Base-by-base conservation (phyloP, 1,140 invertebrate genomes). In the Drosophila pallidifrons region DNA sequence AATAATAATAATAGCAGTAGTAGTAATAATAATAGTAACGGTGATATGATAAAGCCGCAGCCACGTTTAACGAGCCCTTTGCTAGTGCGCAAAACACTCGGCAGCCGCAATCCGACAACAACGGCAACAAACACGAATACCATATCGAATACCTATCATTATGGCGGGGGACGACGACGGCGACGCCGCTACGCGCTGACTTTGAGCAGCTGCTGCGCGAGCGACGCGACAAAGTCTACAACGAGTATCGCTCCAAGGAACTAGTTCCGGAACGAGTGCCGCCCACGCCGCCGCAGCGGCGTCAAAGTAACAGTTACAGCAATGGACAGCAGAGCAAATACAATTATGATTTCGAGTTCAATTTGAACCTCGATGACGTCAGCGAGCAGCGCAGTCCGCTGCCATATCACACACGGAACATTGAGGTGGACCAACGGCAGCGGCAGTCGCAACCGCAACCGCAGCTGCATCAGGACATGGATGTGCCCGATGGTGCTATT, bases 31-130 rank as follows among this genome's bases (percentile, higher is more conserved):
- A 70, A 30, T 30, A 52, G 38, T 71, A 66, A 60, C 28, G 58
- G 45, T 74, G 82, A 76, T 72, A 92, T 90, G 82, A 90, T 93
- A 67, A 92, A 92, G 77, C 80, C 86, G 8, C 92, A 92, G 74
- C 81, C 92, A 59, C 91, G 92, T 52, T 67, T 93, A 47, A 92
- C 92, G 47, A 93, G 92, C 81, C 92, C 92, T 72, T 88, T 91
- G 81, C 82, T 93, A 28, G 92, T 93, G 59, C 90, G 92, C 67
- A 93, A 92, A 92, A 92, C 91, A 41, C 72, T 92, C 28, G 76
- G 79, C 54, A 79, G 72, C 25, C 67, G 76, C 45, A 68, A 55
- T n/a, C 52, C 67, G 15, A 25, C 20, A 85, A 83, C 54, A 61
- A n/a, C 47, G 43, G 32, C 43, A 28, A 41, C 58, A 35, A 65